Evolutionary conservation across 2,888 invertebrate genomes (phyloP).

Genomic region (Hydroisotoma schaefferi): DNA sequence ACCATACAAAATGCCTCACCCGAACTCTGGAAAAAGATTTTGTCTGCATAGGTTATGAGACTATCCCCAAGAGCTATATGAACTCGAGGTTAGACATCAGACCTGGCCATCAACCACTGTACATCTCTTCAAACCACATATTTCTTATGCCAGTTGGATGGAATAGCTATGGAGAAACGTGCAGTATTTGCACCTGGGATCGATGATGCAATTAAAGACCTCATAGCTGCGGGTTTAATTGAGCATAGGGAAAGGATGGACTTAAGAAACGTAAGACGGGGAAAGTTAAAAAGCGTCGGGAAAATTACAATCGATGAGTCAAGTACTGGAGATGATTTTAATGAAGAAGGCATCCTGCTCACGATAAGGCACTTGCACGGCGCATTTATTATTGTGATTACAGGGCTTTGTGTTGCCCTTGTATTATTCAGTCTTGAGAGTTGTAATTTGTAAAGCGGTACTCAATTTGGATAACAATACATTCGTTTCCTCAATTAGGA

Average conservation of each 20-base stretch:
- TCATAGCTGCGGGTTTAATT: conserved; percentile 10
- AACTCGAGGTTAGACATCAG: conserved; percentile 14
- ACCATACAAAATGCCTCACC: conserved; percentile 11
- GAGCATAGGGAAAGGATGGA: conserved; percentile 15
- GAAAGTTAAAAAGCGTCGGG: background rate
- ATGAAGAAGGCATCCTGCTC: conserved; percentile 9
- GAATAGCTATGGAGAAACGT: conserved; percentile 17
- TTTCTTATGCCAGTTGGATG: conserved; percentile 14
- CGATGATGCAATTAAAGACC: background rate
- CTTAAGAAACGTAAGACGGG: background rate
- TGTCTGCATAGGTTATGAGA: conserved; percentile 21
- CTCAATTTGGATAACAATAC: no score
- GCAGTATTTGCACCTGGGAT: conserved; percentile 17
- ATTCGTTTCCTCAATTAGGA: no score
- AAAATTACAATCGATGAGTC: conserved; percentile 11
- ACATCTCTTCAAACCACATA: conserved; percentile 12
- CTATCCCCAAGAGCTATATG: conserved; percentile 9
- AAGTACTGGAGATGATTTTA: conserved; percentile 3
- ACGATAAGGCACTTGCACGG: conserved; percentile 23
- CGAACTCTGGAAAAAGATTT: conserved; percentile 6
- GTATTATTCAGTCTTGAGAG: background rate
- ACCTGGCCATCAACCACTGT: conserved; percentile 15
- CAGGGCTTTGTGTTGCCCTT: no score
- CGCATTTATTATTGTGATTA: conserved; percentile 16
- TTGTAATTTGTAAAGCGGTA: background rate